phyloP scores from a whole-genome alignment of 2,113 vertebrate genomes.

The Melanerpes formicivorus region DNA sequence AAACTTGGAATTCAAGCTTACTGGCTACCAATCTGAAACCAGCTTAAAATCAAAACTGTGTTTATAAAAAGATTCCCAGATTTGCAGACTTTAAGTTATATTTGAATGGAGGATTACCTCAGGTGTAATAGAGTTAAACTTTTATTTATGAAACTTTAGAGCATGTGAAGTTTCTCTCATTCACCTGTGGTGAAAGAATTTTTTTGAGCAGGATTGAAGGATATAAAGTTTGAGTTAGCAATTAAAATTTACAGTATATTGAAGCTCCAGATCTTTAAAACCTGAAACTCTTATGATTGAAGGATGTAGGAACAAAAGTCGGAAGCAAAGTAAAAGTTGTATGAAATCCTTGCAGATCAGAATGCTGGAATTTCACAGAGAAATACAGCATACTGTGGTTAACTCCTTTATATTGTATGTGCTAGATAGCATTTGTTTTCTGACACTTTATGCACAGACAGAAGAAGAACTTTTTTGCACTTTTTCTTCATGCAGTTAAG shows the following conservation, averaged over 20 bases:
- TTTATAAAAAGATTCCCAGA: background rate
- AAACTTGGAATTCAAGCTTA: too few species aligned
- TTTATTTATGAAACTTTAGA: background rate
- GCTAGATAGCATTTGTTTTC: background rate
- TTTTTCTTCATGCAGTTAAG: background rate
- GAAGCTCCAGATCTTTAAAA: background rate
- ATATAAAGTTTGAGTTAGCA: background rate
- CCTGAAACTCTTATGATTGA: background rate
- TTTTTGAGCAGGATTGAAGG: background rate
- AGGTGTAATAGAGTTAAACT: background rate
- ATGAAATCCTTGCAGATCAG: background rate
- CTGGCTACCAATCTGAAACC: background rate
- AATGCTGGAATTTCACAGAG: background rate
- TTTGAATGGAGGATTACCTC: background rate
- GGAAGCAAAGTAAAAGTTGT: background rate
- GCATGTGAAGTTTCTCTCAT: background rate
- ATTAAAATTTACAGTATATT: background rate
- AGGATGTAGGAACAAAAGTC: background rate
- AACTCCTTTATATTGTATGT: background rate
- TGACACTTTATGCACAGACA: accelerated
- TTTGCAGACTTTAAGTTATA: background rate
- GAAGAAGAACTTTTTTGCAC: background rate
- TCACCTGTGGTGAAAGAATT: background rate
- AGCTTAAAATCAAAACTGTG: background rate
- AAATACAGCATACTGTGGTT: background rate